Evolutionary conservation across 2,113 vertebrate genomes (phyloP).

Genomic region (Pelecanoides urinatrix): DNA sequence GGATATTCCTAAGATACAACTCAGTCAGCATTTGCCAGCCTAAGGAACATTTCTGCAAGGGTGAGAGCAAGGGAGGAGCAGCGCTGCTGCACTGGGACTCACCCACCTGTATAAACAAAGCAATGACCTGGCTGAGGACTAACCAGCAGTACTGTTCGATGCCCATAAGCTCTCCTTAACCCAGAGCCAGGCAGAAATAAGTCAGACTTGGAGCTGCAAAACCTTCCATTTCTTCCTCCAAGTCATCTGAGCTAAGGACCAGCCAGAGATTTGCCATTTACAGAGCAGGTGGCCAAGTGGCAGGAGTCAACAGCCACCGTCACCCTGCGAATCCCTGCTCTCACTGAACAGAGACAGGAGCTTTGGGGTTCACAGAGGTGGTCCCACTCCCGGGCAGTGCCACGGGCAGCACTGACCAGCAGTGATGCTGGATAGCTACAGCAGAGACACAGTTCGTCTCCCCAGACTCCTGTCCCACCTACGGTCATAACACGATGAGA

Average conservation of each 20-base stretch:
- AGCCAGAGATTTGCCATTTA: neutral
- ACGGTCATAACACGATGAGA: accelerated
- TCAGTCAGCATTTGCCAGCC: neutral
- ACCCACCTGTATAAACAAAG: neutral
- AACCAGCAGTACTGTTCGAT: neutral
- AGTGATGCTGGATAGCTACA: neutral
- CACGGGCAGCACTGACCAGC: neutral
- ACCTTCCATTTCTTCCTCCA: neutral
- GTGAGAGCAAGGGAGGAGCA: neutral
- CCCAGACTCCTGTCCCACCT: neutral
- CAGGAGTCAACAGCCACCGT: neutral
- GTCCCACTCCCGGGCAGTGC: neutral
- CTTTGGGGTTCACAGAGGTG: neutral
- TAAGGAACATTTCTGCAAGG: neutral
- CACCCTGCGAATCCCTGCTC: neutral
- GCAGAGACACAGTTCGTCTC: neutral
- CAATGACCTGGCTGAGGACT: neutral
- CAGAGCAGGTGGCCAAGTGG: neutral
- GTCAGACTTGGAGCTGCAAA: neutral
- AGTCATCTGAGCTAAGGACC: neutral
- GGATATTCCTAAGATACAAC: neutral
- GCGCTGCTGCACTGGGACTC: neutral
- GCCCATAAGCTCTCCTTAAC: neutral
- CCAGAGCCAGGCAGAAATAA: neutral
- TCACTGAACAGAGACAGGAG: neutral